Conservation (phyloP, 2,113 vertebrate genomes). For the Cephalopholis sonnerati region DNA sequence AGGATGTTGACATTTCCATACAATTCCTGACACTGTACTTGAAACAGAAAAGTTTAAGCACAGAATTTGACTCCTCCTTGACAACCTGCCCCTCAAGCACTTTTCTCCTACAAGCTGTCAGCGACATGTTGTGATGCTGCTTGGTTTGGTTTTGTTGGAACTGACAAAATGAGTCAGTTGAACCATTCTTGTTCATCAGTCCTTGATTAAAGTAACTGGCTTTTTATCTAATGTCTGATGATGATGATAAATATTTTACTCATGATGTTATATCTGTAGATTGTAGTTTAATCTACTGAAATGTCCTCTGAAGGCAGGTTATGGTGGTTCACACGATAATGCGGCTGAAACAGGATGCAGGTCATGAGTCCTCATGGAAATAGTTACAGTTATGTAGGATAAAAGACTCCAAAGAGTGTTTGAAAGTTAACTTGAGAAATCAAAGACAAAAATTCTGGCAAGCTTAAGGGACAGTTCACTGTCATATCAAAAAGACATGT, state of each 20-base stretch:
- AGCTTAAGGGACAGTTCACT: too few species aligned
- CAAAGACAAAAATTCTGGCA: neutral
- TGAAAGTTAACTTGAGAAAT: neutral
- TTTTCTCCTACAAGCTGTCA: slow-evolving; percentile 4
- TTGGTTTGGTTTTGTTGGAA: neutral
- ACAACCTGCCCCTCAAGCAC: slow-evolving; percentile 5
- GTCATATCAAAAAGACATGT: too few species aligned
- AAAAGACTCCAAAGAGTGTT: neutral
- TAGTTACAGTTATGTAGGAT: neutral
- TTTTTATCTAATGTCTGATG: neutral
- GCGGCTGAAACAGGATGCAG: neutral
- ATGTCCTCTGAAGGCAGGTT: slow-evolving; percentile 6
- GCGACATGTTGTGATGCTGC: neutral
- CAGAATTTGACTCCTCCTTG: neutral
- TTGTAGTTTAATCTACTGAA: slow-evolving; percentile 14
- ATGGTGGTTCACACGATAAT: slow-evolving; percentile 28
- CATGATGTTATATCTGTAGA: neutral
- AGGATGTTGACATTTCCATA: neutral
- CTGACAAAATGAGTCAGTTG: neutral
- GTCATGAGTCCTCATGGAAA: neutral
- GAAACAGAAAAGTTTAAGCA: neutral
- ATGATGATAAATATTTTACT: neutral
- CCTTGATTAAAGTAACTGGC: neutral
- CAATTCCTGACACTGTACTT: neutral
- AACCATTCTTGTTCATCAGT: neutral